Evolutionary conservation across 2,888 invertebrate species (phyloP).

Genomic region (Falcaria lacertinaria): DNA sequence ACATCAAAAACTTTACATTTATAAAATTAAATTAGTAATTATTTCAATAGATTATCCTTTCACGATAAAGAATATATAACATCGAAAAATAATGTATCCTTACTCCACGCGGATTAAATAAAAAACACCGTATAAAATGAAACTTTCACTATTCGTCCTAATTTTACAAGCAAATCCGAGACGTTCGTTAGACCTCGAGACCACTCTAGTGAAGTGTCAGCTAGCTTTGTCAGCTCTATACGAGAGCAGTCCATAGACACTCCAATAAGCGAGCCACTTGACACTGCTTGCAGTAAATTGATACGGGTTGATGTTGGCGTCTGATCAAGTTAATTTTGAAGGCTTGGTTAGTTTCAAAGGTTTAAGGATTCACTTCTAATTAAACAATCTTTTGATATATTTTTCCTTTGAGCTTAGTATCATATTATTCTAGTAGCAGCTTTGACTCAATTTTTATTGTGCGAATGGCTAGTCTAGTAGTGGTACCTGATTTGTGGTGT

Average conservation of each 20-base stretch:
- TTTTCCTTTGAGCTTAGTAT: no score
- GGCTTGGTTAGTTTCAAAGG: background rate
- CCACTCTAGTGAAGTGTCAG: constrained; percentile 19
- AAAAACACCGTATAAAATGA: background rate
- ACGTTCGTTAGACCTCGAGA: constrained; percentile 18
- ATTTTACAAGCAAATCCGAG: background rate
- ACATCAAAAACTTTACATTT: no score
- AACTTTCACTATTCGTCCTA: background rate
- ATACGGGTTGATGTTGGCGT: constrained; percentile 1
- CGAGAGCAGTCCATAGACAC: constrained; percentile 10
- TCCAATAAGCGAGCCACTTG: constrained; percentile 18
- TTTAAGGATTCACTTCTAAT: background rate
- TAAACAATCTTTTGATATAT: no score
- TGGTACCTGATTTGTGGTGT: no score
- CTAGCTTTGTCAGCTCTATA: constrained; percentile 32
- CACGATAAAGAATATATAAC: no score
- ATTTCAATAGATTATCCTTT: no score
- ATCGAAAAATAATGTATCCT: no score
- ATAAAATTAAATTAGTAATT: no score
- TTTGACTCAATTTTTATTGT: no score
- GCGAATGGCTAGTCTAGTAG: no score
- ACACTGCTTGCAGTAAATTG: constrained; percentile 15
- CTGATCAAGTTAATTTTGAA: background rate
- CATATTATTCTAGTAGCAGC: no score
- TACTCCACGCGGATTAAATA: background rate